Conservation (phyloP, 2,888 invertebrate genomes). For the Catocala nupta region DNA sequence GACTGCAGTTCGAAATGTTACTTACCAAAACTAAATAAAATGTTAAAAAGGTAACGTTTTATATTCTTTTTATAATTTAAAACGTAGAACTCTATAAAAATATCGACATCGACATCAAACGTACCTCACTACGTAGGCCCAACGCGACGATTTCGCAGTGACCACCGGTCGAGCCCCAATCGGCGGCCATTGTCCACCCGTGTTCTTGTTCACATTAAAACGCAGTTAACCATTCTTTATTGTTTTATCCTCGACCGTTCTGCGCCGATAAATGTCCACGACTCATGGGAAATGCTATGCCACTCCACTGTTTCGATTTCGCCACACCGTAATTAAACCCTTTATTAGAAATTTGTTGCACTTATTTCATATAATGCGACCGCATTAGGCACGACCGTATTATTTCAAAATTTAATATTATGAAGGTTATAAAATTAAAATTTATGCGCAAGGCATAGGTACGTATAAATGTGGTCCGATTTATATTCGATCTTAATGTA, state of each 20-base stretch:
- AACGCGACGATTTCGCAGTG: slow-evolving; percentile 73
- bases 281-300: slow-evolving; percentile 79
- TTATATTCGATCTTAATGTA: too few relatives aligned
- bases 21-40: too few relatives aligned
- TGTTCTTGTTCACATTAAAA: slow-evolving; percentile 87
- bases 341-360: slow-evolving; percentile 78
- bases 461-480: background rate
- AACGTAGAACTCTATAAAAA: background rate
- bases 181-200: slow-evolving; percentile 79
- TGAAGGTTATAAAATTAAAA: slow-evolving; percentile 42
- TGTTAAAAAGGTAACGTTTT: too few relatives aligned
- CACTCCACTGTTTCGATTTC: slow-evolving; percentile 70
- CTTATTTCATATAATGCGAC: slow-evolving; percentile 67
- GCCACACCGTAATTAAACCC: slow-evolving; percentile 72
- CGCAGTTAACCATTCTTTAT: slow-evolving; percentile 87
- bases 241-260: slow-evolving; percentile 81
- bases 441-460: slow-evolving; percentile 1
- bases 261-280: slow-evolving; percentile 81
- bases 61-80: too few relatives aligned
- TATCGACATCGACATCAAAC: slow-evolving; percentile 17
- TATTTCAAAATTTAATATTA: slow-evolving; percentile 62
- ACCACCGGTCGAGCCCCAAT: slow-evolving; percentile 80
- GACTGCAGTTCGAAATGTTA: too few relatives aligned
- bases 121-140: slow-evolving; percentile 31
- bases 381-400: slow-evolving; percentile 48